Conservation (phyloP, 2,888 invertebrate genomes). For the Cheilosia variabilis region DNA sequence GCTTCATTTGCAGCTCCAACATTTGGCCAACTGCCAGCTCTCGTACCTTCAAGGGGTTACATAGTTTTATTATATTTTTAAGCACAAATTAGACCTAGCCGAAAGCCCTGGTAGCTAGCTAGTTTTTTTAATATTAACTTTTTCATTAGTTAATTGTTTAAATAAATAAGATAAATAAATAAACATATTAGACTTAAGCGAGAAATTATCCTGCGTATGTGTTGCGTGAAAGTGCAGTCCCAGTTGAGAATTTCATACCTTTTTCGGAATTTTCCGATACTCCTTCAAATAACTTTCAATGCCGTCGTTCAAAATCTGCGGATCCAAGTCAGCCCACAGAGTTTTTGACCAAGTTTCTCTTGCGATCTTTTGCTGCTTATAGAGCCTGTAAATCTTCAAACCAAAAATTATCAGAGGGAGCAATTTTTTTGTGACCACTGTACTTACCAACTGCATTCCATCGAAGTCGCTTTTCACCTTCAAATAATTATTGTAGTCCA, state of each 20-base stretch:
- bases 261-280: conserved; percentile 89
- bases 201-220: background rate
- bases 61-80: background rate
- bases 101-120: too few species aligned
- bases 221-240: background rate
- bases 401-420: background rate
- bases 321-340: conserved; percentile 93
- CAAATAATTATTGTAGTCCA: conserved; percentile 91
- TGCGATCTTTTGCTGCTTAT: conserved; percentile 90
- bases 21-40: conserved; percentile 87
- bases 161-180: too few species aligned
- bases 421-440: background rate
- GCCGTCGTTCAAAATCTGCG: conserved; percentile 92
- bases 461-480: conserved; percentile 87
- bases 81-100: too few species aligned
- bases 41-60: conserved; percentile 79
- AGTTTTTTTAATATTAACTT: too few species aligned
- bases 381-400: conserved; percentile 88
- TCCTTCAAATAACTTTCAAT: conserved; percentile 93
- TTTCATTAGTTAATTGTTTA: too few species aligned
- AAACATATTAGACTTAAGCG: too few species aligned
- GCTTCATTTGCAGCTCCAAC: conserved; percentile 93
- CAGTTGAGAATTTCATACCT: conserved; percentile 79
- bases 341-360: conserved; percentile 93
- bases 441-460: conserved; percentile 86